phyloP scores from a whole-genome alignment of 2,113 vertebrate genomes.

The Scortum barcoo region DNA sequence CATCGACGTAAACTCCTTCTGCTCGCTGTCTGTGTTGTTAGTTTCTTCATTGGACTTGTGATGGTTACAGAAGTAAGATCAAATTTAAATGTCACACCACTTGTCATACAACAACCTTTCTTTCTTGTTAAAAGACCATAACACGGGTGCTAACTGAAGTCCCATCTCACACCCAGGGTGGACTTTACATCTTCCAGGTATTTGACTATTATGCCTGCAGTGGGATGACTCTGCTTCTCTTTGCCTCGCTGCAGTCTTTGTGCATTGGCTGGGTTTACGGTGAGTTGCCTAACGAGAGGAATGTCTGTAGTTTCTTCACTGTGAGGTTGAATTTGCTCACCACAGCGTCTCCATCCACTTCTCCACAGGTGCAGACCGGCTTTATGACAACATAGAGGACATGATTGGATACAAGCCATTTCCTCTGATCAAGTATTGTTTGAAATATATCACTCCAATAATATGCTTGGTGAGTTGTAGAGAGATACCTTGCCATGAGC shows the following conservation, averaged over 20 bases:
- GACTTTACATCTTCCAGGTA: constrained; percentile 96
- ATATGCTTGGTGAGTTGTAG: constrained; percentile 89
- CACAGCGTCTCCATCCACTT: constrained; percentile 22
- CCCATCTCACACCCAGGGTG: constrained; percentile 85
- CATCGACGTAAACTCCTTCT: constrained; percentile 85
- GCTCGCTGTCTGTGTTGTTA: constrained; percentile 71
- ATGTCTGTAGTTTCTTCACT: background rate
- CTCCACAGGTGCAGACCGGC: constrained; percentile 90
- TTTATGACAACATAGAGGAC: constrained; percentile 93
- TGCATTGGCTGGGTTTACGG: constrained; percentile 95
- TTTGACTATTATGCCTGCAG: constrained; percentile 97
- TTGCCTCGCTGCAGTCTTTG: constrained; percentile 90
- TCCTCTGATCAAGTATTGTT: constrained; percentile 90
- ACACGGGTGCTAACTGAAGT: background rate
- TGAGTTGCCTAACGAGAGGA: constrained; percentile 77
- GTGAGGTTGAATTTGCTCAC: background rate
- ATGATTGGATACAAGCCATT: constrained; percentile 95
- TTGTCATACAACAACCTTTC: background rate
- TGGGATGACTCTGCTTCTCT: constrained; percentile 92
- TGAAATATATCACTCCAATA: constrained; percentile 91
- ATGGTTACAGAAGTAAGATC: constrained; percentile 86
- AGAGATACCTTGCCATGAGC: no score
- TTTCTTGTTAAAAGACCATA: background rate
- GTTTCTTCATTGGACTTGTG: constrained; percentile 83
- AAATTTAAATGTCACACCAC: background rate